phyloP scores from a whole-genome alignment of 2,888 invertebrate genomes.

The Drosophila cognata region DNA sequence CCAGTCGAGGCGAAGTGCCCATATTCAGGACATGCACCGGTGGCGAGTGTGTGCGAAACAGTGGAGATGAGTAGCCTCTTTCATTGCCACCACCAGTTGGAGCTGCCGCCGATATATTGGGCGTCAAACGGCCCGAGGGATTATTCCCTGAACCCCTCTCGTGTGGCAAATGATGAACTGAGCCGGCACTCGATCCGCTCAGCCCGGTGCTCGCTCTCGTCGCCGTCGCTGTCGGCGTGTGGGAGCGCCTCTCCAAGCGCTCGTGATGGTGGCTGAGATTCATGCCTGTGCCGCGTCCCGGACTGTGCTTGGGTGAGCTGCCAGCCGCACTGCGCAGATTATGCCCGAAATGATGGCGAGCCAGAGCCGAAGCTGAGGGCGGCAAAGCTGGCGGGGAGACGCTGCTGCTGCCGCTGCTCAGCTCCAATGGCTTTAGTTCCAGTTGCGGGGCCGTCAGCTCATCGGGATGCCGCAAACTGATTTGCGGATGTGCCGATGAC shows the following conservation, averaged over 20 bases:
- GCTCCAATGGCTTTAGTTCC: constrained; percentile 74
- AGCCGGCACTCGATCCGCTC: constrained; percentile 27
- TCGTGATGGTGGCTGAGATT: constrained; percentile 77
- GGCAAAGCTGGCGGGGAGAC: constrained; percentile 60
- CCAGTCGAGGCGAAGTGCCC: constrained; percentile 75
- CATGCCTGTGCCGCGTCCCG: constrained; percentile 68
- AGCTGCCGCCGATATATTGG: constrained; percentile 53
- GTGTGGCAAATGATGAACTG: constrained; percentile 48
- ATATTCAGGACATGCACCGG: constrained; percentile 66
- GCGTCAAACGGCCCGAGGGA: constrained; percentile 50
- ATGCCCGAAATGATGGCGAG: constrained; percentile 67
- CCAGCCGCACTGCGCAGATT: constrained; percentile 52
- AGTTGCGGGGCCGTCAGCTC: constrained; percentile 78
- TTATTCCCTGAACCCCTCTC: constrained; percentile 38
- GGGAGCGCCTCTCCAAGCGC: constrained; percentile 63
- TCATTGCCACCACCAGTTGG: constrained; percentile 60
- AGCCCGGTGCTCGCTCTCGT: constrained; percentile 45
- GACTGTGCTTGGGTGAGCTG: constrained; percentile 76
- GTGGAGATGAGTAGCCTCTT: constrained; percentile 82
- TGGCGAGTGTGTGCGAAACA: constrained; percentile 71
- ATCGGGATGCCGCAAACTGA: constrained; percentile 74
- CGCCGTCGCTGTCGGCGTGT: constrained; percentile 74
- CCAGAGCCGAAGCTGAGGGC: constrained; percentile 47
- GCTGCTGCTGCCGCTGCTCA: constrained; percentile 52
- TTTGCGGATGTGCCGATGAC: constrained; percentile 63